Conservation (phyloP, 1,140 invertebrate species). For the Drosophila bipectinata region DNA sequence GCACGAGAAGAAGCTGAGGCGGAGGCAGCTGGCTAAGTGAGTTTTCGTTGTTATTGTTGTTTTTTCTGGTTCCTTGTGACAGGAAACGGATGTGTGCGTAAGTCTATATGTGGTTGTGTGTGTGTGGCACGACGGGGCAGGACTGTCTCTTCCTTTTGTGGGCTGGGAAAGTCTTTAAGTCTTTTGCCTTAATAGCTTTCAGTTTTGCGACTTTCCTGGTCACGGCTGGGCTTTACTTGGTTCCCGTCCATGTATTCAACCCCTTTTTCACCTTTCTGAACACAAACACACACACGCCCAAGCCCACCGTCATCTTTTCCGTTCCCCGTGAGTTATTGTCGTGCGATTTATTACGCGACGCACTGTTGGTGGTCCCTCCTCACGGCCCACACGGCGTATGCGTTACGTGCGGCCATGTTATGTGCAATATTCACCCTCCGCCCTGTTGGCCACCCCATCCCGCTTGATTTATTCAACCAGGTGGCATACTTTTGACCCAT, state of each 20-base stretch:
- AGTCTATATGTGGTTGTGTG: not conserved
- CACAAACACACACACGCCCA: not conserved
- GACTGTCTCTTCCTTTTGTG: slow-evolving; percentile 14
- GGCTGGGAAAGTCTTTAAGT: slow-evolving; percentile 72
- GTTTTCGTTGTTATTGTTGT: slow-evolving; percentile 61
- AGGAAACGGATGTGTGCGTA: slow-evolving; percentile 53
- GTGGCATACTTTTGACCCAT: slow-evolving; percentile 45
- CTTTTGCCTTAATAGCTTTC: slow-evolving; percentile 69
- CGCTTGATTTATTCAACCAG: slow-evolving; percentile 45
- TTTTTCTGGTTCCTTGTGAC: slow-evolving; percentile 36
- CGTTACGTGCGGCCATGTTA: slow-evolving; percentile 64
- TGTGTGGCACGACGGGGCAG: slow-evolving; percentile 15
- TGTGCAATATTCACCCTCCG: slow-evolving; percentile 40
- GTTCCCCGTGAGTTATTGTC: slow-evolving; percentile 69
- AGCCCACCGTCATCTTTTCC: slow-evolving; percentile 7
- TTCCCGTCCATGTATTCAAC: not conserved
- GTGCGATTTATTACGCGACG: slow-evolving; percentile 69
- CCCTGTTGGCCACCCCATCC: not conserved
- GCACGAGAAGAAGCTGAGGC: slow-evolving; percentile 12
- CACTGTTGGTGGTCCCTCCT: slow-evolving; percentile 31
- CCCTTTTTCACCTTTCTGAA: slow-evolving; percentile 8
- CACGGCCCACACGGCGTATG: slow-evolving; percentile 70
- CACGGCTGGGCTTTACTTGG: slow-evolving; percentile 19
- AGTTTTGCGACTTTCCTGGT: slow-evolving; percentile 54
- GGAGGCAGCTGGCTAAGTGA: slow-evolving; percentile 45